phyloP scores from a whole-genome alignment of 2,888 invertebrate genomes.

The Zygaena filipendulae region DNA sequence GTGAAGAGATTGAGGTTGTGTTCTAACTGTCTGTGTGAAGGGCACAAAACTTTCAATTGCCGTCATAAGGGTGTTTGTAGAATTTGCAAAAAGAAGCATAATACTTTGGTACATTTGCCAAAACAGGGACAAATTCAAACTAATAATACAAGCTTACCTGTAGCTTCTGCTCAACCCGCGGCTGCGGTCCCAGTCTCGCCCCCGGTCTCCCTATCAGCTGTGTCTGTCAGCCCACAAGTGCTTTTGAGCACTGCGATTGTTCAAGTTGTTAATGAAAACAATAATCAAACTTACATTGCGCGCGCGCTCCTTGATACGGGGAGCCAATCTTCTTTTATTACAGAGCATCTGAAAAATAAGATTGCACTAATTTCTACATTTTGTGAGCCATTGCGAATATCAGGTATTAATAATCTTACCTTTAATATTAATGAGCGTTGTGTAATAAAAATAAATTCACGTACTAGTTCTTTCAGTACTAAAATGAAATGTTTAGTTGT shows the following conservation, averaged over 20 bases:
- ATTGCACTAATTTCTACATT: neutral
- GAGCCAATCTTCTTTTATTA: slow-evolving; percentile 3
- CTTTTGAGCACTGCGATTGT: slow-evolving; percentile 2
- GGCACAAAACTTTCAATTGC: slow-evolving; percentile 1
- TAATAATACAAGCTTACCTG: too few species aligned
- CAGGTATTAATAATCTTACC: slow-evolving; percentile 1
- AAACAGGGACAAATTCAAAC: too few species aligned
- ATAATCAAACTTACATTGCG: slow-evolving; percentile 1
- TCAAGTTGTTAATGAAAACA: slow-evolving; percentile 1
- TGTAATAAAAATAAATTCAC: slow-evolving; percentile 3
- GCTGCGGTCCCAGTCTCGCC: too few species aligned
- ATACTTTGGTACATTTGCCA: slow-evolving; percentile 3
- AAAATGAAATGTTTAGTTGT: slow-evolving; percentile 2
- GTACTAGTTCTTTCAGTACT: slow-evolving; percentile 1
- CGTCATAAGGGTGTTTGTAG: slow-evolving; percentile 1
- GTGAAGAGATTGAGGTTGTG: slow-evolving; percentile 7
- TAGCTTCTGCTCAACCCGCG: too few species aligned
- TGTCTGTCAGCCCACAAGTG: slow-evolving; percentile 1
- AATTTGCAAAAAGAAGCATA: slow-evolving; percentile 3
- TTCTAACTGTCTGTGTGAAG: slow-evolving; percentile 9
- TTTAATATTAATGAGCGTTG: slow-evolving; percentile 1
- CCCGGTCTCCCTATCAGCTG: neutral
- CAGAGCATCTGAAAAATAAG: neutral
- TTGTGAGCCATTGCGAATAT: neutral
- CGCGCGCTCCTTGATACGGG: slow-evolving; percentile 2